These are phyloP conservation scores for Uromys caudimaculatus DNA, from an alignment of 2,797 vertebrate species.

Conservation along the genomic window DNA sequence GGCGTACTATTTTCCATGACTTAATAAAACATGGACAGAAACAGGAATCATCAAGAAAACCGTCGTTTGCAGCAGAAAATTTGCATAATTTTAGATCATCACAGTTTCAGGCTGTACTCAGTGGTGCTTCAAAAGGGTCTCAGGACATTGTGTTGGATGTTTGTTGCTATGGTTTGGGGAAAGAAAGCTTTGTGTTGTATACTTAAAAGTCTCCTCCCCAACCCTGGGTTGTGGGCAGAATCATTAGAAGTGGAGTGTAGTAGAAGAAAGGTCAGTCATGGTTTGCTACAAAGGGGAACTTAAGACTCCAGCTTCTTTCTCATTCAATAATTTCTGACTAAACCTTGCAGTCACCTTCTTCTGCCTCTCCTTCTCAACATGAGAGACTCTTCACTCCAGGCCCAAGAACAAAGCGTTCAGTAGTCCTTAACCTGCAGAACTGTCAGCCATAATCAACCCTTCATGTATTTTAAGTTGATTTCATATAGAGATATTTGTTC, in stretches of 20 bases:
- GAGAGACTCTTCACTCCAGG: not conserved
- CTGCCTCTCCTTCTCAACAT: too few species aligned
- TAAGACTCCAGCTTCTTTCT: not conserved
- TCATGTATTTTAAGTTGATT: not conserved
- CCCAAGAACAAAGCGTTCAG: not conserved
- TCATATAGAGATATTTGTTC: not conserved
- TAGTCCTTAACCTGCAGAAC: not conserved
- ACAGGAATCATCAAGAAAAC: not conserved
- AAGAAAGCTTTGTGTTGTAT: not conserved
- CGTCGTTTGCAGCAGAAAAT: not conserved
- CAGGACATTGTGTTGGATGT: not conserved
- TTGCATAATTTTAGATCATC: not conserved
- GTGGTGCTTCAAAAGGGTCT: not conserved
- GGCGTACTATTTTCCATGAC: not conserved
- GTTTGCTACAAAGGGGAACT: too few species aligned
- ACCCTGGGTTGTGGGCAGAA: too few species aligned
- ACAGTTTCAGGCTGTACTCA: not conserved
- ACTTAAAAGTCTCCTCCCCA: not conserved
- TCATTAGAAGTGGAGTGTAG: too few species aligned
- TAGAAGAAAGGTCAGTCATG: too few species aligned
- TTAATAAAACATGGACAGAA: not conserved
- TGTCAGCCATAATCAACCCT: not conserved
- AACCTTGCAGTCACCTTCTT: accelerated
- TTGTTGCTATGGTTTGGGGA: not conserved
- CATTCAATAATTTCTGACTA: not conserved